Base-by-base conservation (phyloP, 2,113 vertebrate genomes). In the Campylomormyrus tamandua region DNA sequence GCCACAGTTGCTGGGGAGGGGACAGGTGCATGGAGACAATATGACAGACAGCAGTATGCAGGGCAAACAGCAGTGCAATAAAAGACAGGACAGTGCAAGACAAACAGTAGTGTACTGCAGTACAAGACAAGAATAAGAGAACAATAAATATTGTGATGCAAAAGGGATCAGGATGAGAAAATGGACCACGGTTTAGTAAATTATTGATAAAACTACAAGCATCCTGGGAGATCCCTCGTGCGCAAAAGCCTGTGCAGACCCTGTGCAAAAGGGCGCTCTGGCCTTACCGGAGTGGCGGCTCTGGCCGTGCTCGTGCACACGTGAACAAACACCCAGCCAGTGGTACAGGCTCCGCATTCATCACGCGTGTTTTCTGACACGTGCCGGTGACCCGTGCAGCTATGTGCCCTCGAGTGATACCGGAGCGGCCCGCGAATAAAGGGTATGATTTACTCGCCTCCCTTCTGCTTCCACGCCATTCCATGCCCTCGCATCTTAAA, bases 301-400 rank as follows among this genome's bases (percentile, higher is more conserved):
- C n/a, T n/a, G n/a, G n/a, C 56, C 31, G 50, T 50, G 46, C 49
- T 56, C 74, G 19, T 50, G 49, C 88, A 77, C 39, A 89, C 88
- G 70, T 89, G 62, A 56, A 89, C n/a, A 89, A 89, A 83, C 88
- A 83, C 48, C 31, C 52, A 35, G 48, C 74, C 88, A 24, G 31
- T 49, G 42, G 39, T 15, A 89, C 88, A 89, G 66, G 31, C 88
- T 83, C 39, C 27, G n/a, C 88, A 89, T 89, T 89, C 70, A 89
- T 77, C 46, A 80, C 9, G 62, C 45, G 11, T 89, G 70, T 88
- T 89, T 89, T 89, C 88, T 89, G 74, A 83, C 88, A 89, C 21
- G 21, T 89, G n/a, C 50, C 49, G 50, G 27, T 89, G 88, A 89
- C 70, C 70, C 70, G n/a, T 83, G 27, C 35, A 80, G 27, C 35